Base-by-base conservation (phyloP, 2,888 invertebrate genomes). In the Ormyrus labotus region DNA sequence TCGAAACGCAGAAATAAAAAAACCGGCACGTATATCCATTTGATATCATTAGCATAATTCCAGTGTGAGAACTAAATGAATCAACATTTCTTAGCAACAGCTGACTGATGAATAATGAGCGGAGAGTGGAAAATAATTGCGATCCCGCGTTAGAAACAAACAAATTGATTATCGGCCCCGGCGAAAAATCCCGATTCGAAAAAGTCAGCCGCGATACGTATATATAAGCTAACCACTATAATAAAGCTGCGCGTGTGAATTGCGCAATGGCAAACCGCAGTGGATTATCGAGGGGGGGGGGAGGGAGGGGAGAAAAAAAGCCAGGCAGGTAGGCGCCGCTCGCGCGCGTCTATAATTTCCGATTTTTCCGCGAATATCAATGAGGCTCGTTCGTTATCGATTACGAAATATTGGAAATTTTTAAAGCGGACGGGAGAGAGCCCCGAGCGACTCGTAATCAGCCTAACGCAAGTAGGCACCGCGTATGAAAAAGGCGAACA, bases 341-440 rank as follows among this genome's bases (percentile, higher is more conserved):
- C 34, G 34, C 34, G 67, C 45, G 10, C 50, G 64, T 80, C 75
- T 76, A 50, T 63, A 80, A 80, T 80, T 76, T 80, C 45, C 50
- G 5, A 67, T 76, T 72, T 80, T 80, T 80, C 55, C 75, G 50
- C 45, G 76, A 76, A 75, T 76, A 76, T 67, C 67, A 80, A 76
- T 80, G 48, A 76, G 76, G 55, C 63, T 76, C 75, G 50, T 71
- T 70, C 75, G 48, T 76, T 75, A 74, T 79, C 69, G 74, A 79
- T 79, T 79, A 63, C 74, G 69, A 74, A 77, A 75, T 61, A 6
- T 50, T 45, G 45, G 34, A 63, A 50, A 50, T 74, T 68, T 76
- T 53, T n/a, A 71, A 71, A 55, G 55, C 58, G 58, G 34, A 34
- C 10, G 8, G 8, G 9, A 47, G 10, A 51, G 13, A 8, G 13